Evolutionary conservation across 2,113 vertebrate species (phyloP).

Genomic region (Melanerpes aurifrons): DNA sequence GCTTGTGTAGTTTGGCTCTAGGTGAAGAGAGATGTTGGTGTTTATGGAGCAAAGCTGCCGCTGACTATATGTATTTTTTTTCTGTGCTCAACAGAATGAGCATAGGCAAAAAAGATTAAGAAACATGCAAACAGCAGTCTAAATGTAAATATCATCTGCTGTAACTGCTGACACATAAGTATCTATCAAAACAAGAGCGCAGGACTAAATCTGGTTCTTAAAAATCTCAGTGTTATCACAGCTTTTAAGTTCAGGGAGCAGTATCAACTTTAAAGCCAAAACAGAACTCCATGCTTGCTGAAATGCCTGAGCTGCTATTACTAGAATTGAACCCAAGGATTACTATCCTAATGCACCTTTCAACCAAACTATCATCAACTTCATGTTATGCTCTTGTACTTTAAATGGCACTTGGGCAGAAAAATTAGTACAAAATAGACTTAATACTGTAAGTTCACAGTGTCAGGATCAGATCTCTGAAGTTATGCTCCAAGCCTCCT

Average conservation of each 20-base stretch:
- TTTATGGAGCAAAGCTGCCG: not conserved
- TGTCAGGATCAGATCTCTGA: not conserved
- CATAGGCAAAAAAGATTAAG: constrained; percentile 31
- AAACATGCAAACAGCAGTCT: not conserved
- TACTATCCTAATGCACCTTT: not conserved
- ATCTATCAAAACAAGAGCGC: not conserved
- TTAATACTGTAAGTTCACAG: not conserved
- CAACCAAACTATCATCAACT: not conserved
- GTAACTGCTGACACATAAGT: not conserved
- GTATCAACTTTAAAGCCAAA: constrained; percentile 14
- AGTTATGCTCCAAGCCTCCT: not conserved
- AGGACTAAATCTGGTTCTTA: not conserved
- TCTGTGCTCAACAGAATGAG: not conserved
- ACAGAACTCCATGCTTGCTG: not conserved
- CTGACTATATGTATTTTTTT: constrained; percentile 21
- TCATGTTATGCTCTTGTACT: not conserved
- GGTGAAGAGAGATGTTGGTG: not conserved
- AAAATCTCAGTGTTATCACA: not conserved
- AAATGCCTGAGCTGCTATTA: not conserved
- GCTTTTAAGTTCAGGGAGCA: not conserved
- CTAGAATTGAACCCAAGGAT: not conserved
- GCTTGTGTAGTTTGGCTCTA: not conserved
- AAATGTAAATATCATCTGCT: constrained; percentile 44
- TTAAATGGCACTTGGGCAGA: not conserved
- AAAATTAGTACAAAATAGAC: not conserved